Conservation (phyloP, 2,888 invertebrate genomes). For the Epirrhoe tristata region DNA sequence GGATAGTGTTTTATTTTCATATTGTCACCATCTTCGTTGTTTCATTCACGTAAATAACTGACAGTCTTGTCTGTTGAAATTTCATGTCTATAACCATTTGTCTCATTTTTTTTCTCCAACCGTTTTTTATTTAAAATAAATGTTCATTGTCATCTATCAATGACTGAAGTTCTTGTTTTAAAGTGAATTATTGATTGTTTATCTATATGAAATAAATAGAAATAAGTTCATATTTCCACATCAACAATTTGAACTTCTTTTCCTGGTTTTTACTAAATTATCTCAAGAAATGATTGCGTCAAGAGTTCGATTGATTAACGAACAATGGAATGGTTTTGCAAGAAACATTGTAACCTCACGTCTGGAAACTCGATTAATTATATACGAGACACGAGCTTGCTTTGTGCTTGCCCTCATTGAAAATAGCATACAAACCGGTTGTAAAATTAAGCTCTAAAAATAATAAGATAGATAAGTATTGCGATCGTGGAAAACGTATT, state of each 20-base stretch:
- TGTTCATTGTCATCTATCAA: conserved; percentile 1
- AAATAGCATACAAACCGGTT: conserved; percentile 18
- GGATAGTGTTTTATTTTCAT: conserved; percentile 95
- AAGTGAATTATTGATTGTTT: conserved; percentile 8
- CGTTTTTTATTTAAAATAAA: conserved; percentile 21
- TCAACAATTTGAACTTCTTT: conserved; percentile 45
- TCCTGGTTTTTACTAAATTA: conserved; percentile 18
- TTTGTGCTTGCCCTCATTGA: conserved; percentile 32
- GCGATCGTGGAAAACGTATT: conserved; percentile 10
- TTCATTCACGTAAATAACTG: not conserved
- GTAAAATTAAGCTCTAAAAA: conserved; percentile 10
- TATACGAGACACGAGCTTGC: conserved; percentile 38
- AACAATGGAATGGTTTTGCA: conserved; percentile 56
- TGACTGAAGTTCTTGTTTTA: conserved; percentile 10
- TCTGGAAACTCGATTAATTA: conserved; percentile 45
- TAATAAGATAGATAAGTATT: conserved; percentile 9
- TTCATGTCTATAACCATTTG: conserved; percentile 42
- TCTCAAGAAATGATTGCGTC: conserved; percentile 38
- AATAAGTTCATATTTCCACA: conserved; percentile 39
- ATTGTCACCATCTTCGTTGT: conserved; percentile 53
- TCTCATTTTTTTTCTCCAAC: conserved; percentile 57
- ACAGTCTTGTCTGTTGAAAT: conserved; percentile 20
- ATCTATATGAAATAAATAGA: not conserved
- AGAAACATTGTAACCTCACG: conserved; percentile 44
- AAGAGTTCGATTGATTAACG: conserved; percentile 48